phyloP scores from a whole-genome alignment of 1,140 invertebrate genomes.

The Tenebrio molitor region DNA sequence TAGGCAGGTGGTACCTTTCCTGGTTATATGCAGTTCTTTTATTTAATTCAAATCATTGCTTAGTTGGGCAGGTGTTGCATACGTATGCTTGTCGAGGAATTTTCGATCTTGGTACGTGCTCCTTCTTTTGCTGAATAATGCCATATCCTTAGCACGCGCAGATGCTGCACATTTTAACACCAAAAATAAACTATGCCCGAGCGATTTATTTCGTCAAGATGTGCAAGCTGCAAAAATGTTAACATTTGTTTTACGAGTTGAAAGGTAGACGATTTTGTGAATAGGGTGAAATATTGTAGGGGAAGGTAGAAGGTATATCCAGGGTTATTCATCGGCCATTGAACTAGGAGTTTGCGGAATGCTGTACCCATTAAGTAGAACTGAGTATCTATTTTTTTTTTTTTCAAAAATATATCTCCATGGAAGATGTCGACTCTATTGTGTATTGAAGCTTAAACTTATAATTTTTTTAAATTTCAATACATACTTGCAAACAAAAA shows the following conservation, averaged over 20 bases:
- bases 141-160: conserved; percentile 36
- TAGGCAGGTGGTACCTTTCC: conserved; percentile 36
- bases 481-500: too few species aligned
- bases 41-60: conserved; percentile 43
- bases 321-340: background rate
- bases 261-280: conserved; percentile 18
- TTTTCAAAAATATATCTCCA: too few species aligned
- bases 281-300: conserved; percentile 2
- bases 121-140: conserved; percentile 22
- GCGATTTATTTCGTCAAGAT: conserved; percentile 32
- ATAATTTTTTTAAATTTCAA: too few species aligned
- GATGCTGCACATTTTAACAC: conserved; percentile 38
- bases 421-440: too few species aligned
- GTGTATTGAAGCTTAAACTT: too few species aligned
- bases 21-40: conserved; percentile 41
- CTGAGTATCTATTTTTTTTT: too few species aligned
- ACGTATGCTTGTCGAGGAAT: conserved; percentile 28
- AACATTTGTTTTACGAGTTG: conserved; percentile 23
- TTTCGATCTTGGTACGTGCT: conserved; percentile 35
- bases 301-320: background rate
- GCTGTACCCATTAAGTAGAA: too few species aligned
- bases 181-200: conserved; percentile 29
- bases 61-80: conserved; percentile 39
- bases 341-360: too few species aligned
- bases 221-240: conserved; percentile 35